These are phyloP conservation scores for Pherbina coryleti DNA, from an alignment of 2,888 invertebrate species.

Conservation along the genomic window DNA sequence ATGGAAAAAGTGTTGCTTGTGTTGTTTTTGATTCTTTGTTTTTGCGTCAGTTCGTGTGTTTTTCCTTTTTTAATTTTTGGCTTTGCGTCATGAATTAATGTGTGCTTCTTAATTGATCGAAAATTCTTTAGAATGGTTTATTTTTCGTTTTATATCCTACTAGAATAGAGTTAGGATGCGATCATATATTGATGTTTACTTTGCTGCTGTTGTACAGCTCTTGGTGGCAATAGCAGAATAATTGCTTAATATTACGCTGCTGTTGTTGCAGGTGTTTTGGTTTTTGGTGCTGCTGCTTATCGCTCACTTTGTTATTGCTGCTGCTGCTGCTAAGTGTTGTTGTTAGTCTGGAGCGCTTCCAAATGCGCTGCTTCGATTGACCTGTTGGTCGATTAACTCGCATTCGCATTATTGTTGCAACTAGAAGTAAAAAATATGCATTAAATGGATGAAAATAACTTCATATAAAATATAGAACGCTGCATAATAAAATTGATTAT, in stretches of 20 bases:
- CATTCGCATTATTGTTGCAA: slow-evolving; percentile 31
- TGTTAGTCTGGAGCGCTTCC: slow-evolving; percentile 23
- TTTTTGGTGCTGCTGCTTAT: background rate
- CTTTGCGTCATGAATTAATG: background rate
- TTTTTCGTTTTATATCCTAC: background rate
- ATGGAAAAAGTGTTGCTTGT: background rate
- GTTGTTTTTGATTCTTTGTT: background rate
- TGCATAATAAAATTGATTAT: too few species aligned
- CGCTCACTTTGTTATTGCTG: background rate
- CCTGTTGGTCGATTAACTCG: slow-evolving; percentile 4
- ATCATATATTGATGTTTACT: slow-evolving; percentile 16
- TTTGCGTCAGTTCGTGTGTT: slow-evolving; percentile 4
- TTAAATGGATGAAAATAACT: too few species aligned
- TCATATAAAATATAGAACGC: too few species aligned
- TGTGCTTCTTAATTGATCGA: slow-evolving; percentile 11
- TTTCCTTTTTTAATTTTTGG: background rate
- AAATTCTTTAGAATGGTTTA: slow-evolving; percentile 13
- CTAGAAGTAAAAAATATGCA: background rate
- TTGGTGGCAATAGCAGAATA: background rate
- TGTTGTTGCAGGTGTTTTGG: slow-evolving; percentile 7
- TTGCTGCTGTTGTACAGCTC: background rate
- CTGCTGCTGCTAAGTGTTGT: background rate
- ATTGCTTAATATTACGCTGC: background rate
- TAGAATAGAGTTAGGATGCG: background rate
- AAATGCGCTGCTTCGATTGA: slow-evolving; percentile 31